phyloP scores from a whole-genome alignment of 1,140 invertebrate species.

The Saccostrea glomerata region DNA sequence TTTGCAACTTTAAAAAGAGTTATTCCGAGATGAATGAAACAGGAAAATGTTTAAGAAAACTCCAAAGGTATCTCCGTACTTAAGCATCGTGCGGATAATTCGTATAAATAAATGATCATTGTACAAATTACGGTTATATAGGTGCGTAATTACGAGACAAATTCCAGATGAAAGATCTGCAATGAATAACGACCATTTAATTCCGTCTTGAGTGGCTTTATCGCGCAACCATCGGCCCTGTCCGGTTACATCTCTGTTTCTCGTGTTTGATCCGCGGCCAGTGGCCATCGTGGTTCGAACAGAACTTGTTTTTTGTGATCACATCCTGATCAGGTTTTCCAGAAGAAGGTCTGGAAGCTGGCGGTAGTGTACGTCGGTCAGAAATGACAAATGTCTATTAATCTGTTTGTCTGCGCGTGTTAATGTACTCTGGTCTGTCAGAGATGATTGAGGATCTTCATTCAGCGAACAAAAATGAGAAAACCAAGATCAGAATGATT shows the following conservation, averaged over 20 bases:
- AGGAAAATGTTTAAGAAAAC: neutral
- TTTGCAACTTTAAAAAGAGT: neutral
- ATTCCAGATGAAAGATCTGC: neutral
- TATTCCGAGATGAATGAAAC: neutral
- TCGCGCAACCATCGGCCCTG: neutral
- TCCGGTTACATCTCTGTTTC: conserved; percentile 17
- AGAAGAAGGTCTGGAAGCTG: neutral
- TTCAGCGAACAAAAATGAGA: neutral
- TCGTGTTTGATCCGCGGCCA: neutral
- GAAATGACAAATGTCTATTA: conserved; percentile 12
- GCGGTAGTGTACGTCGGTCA: neutral
- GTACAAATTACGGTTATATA: neutral
- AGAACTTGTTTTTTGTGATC: conserved; percentile 1
- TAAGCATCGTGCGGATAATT: neutral
- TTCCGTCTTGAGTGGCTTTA: neutral
- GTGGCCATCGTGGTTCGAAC: neutral
- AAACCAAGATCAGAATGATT: neutral
- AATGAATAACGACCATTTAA: neutral
- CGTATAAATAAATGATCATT: neutral
- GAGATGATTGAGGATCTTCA: neutral
- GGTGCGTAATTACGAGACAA: neutral
- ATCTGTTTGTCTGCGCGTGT: conserved; percentile 21
- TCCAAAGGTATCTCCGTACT: neutral
- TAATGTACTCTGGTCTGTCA: neutral
- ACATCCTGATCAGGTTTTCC: neutral